Evolutionary conservation across 2,888 invertebrate genomes (phyloP), one percentile per base, ranked within the genome.

Genomic region (Micropterix aruncella): DNA sequence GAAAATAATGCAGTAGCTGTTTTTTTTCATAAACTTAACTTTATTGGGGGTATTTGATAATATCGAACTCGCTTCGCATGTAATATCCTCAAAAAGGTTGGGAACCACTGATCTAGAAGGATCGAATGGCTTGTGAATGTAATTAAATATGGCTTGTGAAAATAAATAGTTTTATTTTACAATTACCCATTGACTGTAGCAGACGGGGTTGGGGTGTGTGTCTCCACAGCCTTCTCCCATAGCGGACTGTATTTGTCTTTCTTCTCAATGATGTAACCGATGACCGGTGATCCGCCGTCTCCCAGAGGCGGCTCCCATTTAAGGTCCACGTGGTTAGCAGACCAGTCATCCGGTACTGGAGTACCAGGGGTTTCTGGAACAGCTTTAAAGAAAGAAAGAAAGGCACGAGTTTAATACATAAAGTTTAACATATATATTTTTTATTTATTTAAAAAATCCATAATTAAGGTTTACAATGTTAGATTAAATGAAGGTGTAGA

Each of bases 241-340:
- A 88, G 74, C 9, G 91, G 87, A 50, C 89, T 88, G 66, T 90
- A 90, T 60, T 89, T 91, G 61, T 86, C 90, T 65, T 86, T 90
- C 75, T 87, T 91, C 67, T 95, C 94, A 53, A 95, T 76, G 50
- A 93, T 85, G 61, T 94, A 95, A 3, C 93, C 86, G 51, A 85
- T 83, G 57, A 99, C 88, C 16, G 96, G 94, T 2, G 95, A 84
- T 15, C 97, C 97, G 27, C 97, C 97, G 60, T 93, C 89, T 36
- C 83, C 82, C 42, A 81, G 70, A 1, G 96, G 95, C 51, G 90
- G 82, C 50, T 82, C 75, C 95, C 95, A 96, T 53, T 83, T 80
- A 44, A 96, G 77, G 56, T 91, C 92, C 53, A 92, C 89, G 60
- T 91, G 91, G 56, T 83, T 89, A 40, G 90, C 87, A 43, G 91